Conservation (phyloP, 2,797 vertebrate species). For the Coregonus ussuriensis region DNA sequence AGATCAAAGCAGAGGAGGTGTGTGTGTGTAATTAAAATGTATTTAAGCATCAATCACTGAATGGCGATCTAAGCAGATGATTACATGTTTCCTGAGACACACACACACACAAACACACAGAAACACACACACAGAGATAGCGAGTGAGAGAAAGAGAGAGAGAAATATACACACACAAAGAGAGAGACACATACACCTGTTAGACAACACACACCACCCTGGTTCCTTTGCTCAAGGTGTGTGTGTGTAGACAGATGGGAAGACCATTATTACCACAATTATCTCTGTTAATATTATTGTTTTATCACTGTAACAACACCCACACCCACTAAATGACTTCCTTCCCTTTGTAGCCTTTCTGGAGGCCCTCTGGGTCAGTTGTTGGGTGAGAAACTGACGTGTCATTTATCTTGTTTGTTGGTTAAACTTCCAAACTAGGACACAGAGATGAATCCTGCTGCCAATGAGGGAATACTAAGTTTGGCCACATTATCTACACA, state of each 20-base stretch:
- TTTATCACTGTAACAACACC: slow-evolving; percentile 19
- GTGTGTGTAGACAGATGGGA: slow-evolving; percentile 26
- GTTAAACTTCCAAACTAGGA: too few relatives aligned
- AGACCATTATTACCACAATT: slow-evolving; percentile 50
- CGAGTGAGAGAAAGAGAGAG: too few relatives aligned
- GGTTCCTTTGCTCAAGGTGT: slow-evolving; percentile 32
- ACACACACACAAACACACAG: slow-evolving; percentile 11
- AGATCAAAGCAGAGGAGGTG: slow-evolving; percentile 5
- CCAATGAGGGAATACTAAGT: too few relatives aligned
- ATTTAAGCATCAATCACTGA: slow-evolving; percentile 37
- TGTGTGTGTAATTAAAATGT: slow-evolving; percentile 40
- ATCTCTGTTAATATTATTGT: slow-evolving; percentile 51
- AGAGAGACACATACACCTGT: slow-evolving; percentile 19
- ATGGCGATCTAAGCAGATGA: slow-evolving; percentile 26
- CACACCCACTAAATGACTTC: neutral
- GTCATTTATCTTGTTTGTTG: too few relatives aligned
- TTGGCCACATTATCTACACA: too few relatives aligned
- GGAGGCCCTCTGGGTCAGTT: slow-evolving; percentile 25
- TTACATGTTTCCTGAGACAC: slow-evolving; percentile 10
- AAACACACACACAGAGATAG: too few relatives aligned
- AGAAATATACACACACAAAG: slow-evolving; percentile 4
- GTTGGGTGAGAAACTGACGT: slow-evolving; percentile 34
- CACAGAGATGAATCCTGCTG: too few relatives aligned
- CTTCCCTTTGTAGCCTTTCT: slow-evolving; percentile 7
- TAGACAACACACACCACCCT: slow-evolving; percentile 12